Evolutionary conservation across 2,888 invertebrate genomes (phyloP).

Genomic region (Prosapia bicincta): DNA sequence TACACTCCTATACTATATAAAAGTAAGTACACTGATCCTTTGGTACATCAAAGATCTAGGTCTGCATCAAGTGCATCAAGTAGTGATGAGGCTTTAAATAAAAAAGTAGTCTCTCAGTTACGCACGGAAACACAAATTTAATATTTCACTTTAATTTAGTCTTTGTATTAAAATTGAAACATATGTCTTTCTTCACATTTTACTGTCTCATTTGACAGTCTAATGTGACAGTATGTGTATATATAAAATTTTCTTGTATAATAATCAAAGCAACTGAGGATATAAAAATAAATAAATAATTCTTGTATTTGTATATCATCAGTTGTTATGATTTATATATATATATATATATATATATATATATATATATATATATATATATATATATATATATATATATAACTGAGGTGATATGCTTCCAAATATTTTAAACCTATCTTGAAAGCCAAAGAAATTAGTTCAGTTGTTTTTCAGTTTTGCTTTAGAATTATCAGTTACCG

Average conservation of each 20-base stretch:
- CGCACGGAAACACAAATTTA: slow-evolving; percentile 24
- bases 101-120: slow-evolving; percentile 4
- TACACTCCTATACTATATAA: slow-evolving; percentile 56
- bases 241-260: no score
- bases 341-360: no score
- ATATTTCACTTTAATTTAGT: not conserved
- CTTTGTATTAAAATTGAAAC: not conserved
- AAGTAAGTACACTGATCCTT: slow-evolving; percentile 9
- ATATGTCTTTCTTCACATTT: not conserved
- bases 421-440: not conserved
- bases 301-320: no score
- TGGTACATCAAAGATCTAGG: slow-evolving; percentile 16
- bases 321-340: no score
- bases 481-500: no score
- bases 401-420: not conserved
- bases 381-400: no score
- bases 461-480: no score
- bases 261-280: no score
- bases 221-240: no score
- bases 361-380: no score
- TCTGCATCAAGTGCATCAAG: slow-evolving; percentile 7
- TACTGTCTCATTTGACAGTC: not conserved
- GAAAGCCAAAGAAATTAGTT: not conserved
- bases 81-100: not conserved
- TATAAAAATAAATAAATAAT: no score